phyloP scores from a whole-genome alignment of 2,113 vertebrate species.

The Hippocampus barbouri region DNA sequence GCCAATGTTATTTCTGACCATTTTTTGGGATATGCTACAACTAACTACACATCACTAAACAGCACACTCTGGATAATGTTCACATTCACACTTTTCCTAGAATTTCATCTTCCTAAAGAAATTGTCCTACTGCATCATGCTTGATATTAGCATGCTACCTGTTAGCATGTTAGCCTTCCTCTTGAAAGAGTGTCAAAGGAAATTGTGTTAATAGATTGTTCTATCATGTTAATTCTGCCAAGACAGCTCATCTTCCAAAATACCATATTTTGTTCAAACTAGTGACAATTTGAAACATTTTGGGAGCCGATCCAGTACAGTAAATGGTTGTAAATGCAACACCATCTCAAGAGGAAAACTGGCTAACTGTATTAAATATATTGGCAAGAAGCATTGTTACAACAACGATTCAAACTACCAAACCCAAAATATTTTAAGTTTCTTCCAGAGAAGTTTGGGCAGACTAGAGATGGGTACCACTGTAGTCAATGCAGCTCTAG shows the following conservation, averaged over 20 bases:
- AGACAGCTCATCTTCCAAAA: too few relatives aligned
- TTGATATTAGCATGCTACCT: too few relatives aligned
- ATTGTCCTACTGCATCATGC: too few relatives aligned
- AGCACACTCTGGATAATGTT: background rate
- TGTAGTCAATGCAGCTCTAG: background rate
- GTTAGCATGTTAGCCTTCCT: too few relatives aligned
- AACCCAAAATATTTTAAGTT: slow-evolving; percentile 34
- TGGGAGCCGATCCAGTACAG: background rate
- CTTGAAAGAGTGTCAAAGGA: too few relatives aligned
- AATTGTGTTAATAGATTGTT: too few relatives aligned
- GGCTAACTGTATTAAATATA: background rate
- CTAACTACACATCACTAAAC: background rate
- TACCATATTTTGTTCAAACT: background rate
- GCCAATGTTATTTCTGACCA: background rate
- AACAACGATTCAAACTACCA: slow-evolving; percentile 68
- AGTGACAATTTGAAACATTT: background rate
- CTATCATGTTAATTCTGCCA: too few relatives aligned
- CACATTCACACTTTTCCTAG: background rate
- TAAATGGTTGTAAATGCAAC: background rate
- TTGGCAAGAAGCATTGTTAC: slow-evolving; percentile 55
- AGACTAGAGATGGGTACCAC: slow-evolving; percentile 55
- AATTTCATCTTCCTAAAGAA: too few relatives aligned
- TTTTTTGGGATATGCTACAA: background rate
- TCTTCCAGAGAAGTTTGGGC: slow-evolving; percentile 62
- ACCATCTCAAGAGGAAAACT: background rate